Base-by-base conservation (phyloP, 2,113 vertebrate species). In the Oplegnathus fasciatus region DNA sequence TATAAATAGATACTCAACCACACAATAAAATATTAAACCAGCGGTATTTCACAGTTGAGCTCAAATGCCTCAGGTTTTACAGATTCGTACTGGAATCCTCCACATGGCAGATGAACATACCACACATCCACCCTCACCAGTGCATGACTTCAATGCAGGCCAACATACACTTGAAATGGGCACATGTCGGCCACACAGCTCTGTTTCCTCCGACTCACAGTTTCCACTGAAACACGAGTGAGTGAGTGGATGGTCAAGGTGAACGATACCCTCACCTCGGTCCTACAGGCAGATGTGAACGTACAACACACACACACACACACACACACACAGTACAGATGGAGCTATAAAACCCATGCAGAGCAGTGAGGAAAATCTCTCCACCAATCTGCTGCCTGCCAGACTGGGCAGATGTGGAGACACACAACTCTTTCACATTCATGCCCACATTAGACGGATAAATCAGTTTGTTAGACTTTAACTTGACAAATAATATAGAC, bases 191-290 rank as follows among this genome's bases (percentile, higher is more conserved):
- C 67, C 82, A 80, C 78, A 81, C 72, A 52, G 72, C 34, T 37
- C 61, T 9, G 37, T 58, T 78, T 74, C 44, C 42, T 78, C 65
- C 68, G 83, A 83, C 75, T 83, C 84, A 82, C 61, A 86, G 48
- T 86, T 91, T 91, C 86, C 86, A 81, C 10, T 32, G n/a, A 48
- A 40, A 74, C 55, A 8, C 50, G 1, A 20, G 34, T 6, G 34
- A 48, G 15, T 14, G n/a, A 64, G 44, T 7, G 48, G 48, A 69
- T 26, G 2, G 26, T 67, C 18, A 32, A 77, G 24, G 9, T 68
- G 62, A 74, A 7, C 9, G 30, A 57, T 17, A 4, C 11, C 34
- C 26, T 81, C 54, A 40, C 52, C 30, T 22, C 0, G 26, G 4
- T 62, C 30, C 44, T 24, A 2, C 74, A 34, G 6, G 13, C 78